A percentile compares a stretch with the other conserved stretches of the same genome.
Conservation (phyloP, 2,797 vertebrate genomes). For the Gymnocypris eckloni region DNA sequence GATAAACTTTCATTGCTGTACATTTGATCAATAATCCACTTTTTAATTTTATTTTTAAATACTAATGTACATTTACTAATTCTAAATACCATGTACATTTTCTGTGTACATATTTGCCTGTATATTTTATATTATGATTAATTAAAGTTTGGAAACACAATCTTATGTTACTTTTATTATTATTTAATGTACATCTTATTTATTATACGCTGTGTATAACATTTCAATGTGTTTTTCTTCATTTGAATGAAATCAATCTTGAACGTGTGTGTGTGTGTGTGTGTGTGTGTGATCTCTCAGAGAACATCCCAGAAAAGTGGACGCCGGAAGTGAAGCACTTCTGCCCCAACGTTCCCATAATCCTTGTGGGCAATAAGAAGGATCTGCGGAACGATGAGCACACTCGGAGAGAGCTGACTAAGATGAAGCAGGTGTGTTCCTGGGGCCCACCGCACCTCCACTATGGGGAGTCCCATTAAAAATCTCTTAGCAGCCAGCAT, state of each 20-base stretch:
- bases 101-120: too few species aligned
- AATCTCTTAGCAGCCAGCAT: constrained; percentile 47
- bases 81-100: too few species aligned
- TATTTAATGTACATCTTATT: not conserved
- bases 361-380: constrained; percentile 98
- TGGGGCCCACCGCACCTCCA: not conserved
- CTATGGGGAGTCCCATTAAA: constrained; percentile 42
- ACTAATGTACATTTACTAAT: too few species aligned
- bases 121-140: too few species aligned
- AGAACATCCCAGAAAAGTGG: constrained; percentile 99
- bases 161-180: not conserved
- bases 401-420: constrained; percentile 90
- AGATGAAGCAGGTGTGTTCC: constrained; percentile 94
- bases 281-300: constrained; percentile 69
- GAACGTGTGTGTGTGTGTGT: not conserved
- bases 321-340: constrained; percentile 98
- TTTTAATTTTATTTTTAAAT: too few species aligned
- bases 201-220: not conserved
- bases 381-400: constrained; percentile 95
- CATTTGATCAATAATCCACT: too few species aligned
- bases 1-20: too few species aligned
- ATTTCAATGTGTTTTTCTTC: not conserved
- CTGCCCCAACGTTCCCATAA: constrained; percentile 97
- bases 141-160: not conserved
- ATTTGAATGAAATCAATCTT: not conserved